Conservation (phyloP, 2,113 vertebrate genomes). For the Onychorhynchus coronatus region DNA sequence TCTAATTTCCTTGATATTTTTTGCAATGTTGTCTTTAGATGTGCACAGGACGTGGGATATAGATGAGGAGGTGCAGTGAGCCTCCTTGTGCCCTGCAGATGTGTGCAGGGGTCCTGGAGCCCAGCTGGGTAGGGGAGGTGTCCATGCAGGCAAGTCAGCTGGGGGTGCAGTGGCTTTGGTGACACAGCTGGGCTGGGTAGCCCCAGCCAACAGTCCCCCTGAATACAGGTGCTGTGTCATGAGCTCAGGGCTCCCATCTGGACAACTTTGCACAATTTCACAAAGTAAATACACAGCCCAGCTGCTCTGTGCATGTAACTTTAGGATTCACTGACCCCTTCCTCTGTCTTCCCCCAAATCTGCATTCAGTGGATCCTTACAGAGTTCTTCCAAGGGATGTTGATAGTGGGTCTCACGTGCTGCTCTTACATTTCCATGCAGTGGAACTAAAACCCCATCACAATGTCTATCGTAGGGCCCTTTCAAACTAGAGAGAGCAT, state of each 20-base stretch:
- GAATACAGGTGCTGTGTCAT: not conserved
- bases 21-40: not conserved
- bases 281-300: not conserved
- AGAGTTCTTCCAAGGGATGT: not conserved
- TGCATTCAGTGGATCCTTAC: not conserved
- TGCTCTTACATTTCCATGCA: not conserved
- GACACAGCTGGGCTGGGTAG: not conserved
- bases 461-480: not conserved
- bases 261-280: not conserved
- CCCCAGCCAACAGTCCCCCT: not conserved
- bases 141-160: not conserved
- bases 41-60: not conserved
- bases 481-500: not conserved
- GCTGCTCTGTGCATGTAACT: not conserved
- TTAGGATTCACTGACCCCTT: not conserved
- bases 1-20: not conserved
- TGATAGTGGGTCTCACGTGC: fast-evolving
- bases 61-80: not conserved
- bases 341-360: not conserved
- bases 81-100: not conserved
- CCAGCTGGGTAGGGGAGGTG: not conserved
- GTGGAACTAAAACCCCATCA: not conserved
- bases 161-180: not conserved
- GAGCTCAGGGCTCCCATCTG: not conserved
- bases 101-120: not conserved